These are phyloP conservation scores for Drosophila nannoptera DNA, from an alignment of 1,140 invertebrate genomes.

Conservation along the genomic window DNA sequence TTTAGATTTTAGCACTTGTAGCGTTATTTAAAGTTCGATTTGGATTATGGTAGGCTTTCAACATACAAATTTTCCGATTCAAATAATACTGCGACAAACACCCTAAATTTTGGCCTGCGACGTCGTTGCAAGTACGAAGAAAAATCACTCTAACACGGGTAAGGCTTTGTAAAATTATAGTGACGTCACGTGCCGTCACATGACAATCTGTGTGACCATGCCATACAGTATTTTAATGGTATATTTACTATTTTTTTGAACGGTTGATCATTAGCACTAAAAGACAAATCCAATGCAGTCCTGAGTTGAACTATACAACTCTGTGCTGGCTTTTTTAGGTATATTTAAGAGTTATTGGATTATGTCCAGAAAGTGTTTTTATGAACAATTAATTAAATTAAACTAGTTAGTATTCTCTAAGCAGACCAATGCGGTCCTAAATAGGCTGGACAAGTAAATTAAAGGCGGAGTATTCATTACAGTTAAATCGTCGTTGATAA, in stretches of 20 bases:
- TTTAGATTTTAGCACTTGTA: slow-evolving; percentile 7
- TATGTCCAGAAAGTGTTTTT: slow-evolving; percentile 56
- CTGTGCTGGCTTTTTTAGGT: slow-evolving; percentile 29
- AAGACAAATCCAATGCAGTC: background rate
- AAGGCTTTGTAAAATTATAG: slow-evolving; percentile 50
- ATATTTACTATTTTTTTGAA: slow-evolving; percentile 13
- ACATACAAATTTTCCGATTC: slow-evolving; percentile 75
- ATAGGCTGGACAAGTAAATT: slow-evolving; percentile 13
- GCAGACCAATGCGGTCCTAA: slow-evolving; percentile 19
- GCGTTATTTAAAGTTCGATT: background rate
- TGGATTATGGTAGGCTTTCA: slow-evolving; percentile 9
- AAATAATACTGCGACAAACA: slow-evolving; percentile 71
- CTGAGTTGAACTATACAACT: slow-evolving; percentile 8
- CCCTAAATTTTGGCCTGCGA: slow-evolving; percentile 72
- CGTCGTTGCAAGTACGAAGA: slow-evolving; percentile 70
- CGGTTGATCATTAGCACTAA: background rate
- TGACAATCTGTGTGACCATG: slow-evolving; percentile 49
- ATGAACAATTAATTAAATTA: slow-evolving; percentile 67
- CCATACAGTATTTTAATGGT: background rate
- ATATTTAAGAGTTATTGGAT: slow-evolving; percentile 53
- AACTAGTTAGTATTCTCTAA: slow-evolving; percentile 46
- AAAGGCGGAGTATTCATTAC: slow-evolving; percentile 14
- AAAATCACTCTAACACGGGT: slow-evolving; percentile 60
- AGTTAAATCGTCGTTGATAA: background rate
- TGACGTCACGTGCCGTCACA: slow-evolving; percentile 76